Evolutionary conservation across 2,113 vertebrate genomes (phyloP).

Genomic region (Galbula dea): DNA sequence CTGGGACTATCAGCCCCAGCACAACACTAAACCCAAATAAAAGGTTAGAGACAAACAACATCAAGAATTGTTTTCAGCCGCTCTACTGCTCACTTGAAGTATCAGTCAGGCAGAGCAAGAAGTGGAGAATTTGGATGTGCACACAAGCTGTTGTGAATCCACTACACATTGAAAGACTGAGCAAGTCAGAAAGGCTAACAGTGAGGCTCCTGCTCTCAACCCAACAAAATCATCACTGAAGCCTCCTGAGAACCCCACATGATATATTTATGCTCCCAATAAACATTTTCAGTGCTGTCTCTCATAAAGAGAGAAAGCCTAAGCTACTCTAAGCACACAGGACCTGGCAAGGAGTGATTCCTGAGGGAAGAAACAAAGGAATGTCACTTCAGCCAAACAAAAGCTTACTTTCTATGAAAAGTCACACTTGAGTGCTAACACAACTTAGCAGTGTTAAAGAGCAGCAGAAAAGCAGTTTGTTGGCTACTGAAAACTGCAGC

Average conservation of each 20-base stretch:
- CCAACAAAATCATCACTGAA: neutral
- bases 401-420: neutral
- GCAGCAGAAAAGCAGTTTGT: neutral
- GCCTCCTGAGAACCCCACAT: neutral
- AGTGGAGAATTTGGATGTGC: neutral
- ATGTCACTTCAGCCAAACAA: neutral
- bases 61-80: neutral
- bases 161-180: neutral
- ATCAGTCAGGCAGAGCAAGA: neutral
- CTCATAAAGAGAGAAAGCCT: neutral
- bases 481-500: neutral
- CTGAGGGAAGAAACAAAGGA: neutral
- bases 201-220: neutral
- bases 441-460: neutral
- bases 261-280: neutral
- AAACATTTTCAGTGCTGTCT: neutral
- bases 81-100: neutral
- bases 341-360: neutral
- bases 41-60: neutral
- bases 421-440: neutral
- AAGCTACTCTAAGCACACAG: neutral
- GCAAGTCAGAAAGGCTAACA: neutral
- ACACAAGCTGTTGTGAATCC: neutral
- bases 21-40: neutral
- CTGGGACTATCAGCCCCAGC: neutral